These are phyloP conservation scores for Mystacides longicornis DNA, from an alignment of 2,888 invertebrate genomes.

Conservation along the genomic window DNA sequence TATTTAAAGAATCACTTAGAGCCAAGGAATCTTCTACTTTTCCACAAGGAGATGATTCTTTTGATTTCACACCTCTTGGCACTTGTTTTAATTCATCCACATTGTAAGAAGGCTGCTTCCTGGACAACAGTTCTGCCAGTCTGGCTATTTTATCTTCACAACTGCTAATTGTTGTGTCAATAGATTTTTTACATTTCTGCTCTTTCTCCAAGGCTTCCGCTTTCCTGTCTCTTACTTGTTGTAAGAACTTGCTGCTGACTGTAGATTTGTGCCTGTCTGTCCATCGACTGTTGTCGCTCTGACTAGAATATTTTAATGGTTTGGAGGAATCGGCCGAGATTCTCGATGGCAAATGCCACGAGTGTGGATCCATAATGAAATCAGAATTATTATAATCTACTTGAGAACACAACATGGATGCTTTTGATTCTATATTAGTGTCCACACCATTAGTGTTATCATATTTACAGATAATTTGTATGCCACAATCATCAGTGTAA, in stretches of 20 bases:
- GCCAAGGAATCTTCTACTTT: background rate
- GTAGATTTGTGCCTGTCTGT: background rate
- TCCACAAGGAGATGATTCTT: background rate
- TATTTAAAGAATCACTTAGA: background rate
- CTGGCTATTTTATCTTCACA: slow-evolving; percentile 15
- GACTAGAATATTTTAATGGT: background rate
- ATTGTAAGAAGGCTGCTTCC: background rate
- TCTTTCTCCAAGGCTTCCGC: slow-evolving; percentile 10
- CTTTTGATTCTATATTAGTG: background rate
- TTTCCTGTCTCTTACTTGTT: slow-evolving; percentile 12
- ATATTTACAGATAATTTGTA: background rate
- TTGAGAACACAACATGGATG: background rate
- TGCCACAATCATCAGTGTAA: background rate
- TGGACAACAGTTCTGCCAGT: slow-evolving; percentile 4
- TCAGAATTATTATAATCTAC: background rate
- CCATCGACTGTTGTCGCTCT: background rate
- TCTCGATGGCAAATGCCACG: background rate
- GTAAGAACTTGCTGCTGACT: slow-evolving; percentile 15
- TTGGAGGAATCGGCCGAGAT: background rate
- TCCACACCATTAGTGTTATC: background rate
- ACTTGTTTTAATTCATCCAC: slow-evolving; percentile 6
- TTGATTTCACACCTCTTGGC: background rate
- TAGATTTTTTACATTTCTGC: slow-evolving; percentile 1
- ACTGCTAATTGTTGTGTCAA: slow-evolving; percentile 5
- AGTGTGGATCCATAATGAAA: background rate